These are phyloP conservation scores for Oreochromis spilurus DNA, from an alignment of 2,113 vertebrate species.

Conservation along the genomic window DNA sequence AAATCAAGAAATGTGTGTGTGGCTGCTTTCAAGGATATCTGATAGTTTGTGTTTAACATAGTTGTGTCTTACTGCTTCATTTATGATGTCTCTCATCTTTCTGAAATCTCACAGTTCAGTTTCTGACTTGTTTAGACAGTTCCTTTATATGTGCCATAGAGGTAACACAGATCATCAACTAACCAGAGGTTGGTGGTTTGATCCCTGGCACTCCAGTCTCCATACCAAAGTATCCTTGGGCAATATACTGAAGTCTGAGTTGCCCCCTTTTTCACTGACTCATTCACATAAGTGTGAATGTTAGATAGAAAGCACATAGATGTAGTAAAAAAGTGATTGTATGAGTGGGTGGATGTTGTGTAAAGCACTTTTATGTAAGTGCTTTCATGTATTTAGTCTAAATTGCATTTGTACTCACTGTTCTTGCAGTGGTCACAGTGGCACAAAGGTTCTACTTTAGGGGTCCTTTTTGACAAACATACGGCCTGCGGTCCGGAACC, in stretches of 20 bases:
- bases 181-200: background rate
- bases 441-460: background rate
- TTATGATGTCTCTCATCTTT: background rate
- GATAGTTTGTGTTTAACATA: background rate
- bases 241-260: background rate
- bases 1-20: background rate
- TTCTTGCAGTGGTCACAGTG: background rate
- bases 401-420: background rate
- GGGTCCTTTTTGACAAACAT: background rate
- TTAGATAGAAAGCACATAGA: background rate
- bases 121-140: background rate
- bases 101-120: background rate
- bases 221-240: background rate
- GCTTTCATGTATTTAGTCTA: background rate
- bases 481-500: accelerated
- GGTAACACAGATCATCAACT: background rate
- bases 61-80: background rate
- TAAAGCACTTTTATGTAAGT: background rate
- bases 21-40: background rate
- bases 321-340: background rate
- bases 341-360: background rate
- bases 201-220: background rate
- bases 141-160: background rate
- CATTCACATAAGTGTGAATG: background rate
- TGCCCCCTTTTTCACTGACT: background rate